Conservation (phyloP, 1,140 invertebrate genomes). For the Leptonema lineaticorne region DNA sequence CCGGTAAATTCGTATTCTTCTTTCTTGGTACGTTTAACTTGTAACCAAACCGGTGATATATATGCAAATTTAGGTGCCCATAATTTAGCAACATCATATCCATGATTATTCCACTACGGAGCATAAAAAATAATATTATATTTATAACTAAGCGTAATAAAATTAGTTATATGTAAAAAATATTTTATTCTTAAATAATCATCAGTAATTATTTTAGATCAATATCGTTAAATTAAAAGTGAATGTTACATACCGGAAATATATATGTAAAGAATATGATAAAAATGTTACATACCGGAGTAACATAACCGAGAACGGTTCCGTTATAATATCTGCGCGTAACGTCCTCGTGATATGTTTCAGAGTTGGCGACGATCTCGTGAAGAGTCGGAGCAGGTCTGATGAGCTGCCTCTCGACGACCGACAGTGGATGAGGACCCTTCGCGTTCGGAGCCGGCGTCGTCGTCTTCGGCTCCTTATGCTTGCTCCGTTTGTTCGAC, state of each 20-base stretch:
- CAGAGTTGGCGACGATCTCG: constrained; percentile 76
- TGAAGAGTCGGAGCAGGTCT: constrained; percentile 46
- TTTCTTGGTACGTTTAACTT: constrained; percentile 66
- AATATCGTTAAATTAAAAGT: too few relatives aligned
- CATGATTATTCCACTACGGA: constrained; percentile 90
- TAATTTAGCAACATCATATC: constrained; percentile 89
- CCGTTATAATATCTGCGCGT: constrained; percentile 66
- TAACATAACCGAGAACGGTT: constrained; percentile 83
- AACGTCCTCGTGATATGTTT: constrained; percentile 70
- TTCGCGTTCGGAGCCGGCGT: background rate
- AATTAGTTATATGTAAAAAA: too few relatives aligned
- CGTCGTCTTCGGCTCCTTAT: background rate
- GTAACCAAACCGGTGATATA: constrained; percentile 93
- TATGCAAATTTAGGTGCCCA: constrained; percentile 89
- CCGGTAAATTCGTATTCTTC: constrained; percentile 67
- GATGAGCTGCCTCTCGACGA: constrained; percentile 70
- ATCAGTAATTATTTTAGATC: too few relatives aligned
- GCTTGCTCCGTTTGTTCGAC: background rate
- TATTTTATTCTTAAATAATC: too few relatives aligned
- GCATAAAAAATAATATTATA: background rate
- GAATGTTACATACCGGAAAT: too few relatives aligned
- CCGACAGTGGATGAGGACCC: constrained; percentile 66
- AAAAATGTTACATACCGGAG: too few relatives aligned
- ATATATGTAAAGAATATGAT: too few relatives aligned
- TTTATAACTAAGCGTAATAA: too few relatives aligned